Conservation (phyloP, 35 echinoderm and acorn worm genomes). For the Ophioderma brevispina region DNA sequence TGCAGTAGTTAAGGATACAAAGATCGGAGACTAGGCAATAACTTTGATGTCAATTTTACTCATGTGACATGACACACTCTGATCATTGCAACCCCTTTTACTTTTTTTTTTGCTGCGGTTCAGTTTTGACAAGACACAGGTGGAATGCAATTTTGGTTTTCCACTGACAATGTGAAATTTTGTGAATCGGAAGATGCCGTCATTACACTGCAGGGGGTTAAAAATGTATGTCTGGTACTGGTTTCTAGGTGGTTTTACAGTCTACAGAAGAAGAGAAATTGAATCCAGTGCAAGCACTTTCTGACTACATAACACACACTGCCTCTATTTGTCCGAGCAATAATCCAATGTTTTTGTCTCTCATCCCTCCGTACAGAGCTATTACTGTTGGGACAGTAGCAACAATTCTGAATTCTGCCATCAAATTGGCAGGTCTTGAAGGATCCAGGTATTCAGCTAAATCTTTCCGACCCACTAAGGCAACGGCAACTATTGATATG, state of each 20-base stretch:
- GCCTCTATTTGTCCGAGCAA: not conserved
- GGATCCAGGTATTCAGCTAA: not conserved
- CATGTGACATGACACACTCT: too few relatives aligned
- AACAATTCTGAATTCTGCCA: not conserved
- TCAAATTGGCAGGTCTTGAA: slow-evolving; percentile 9
- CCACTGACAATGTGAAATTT: not conserved
- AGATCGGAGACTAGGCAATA: too few relatives aligned
- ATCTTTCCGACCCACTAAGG: slow-evolving; percentile 29
- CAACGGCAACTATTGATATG: slow-evolving; percentile 9
- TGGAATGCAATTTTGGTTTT: too few relatives aligned
- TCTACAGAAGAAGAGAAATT: not conserved
- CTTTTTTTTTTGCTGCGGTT: too few relatives aligned
- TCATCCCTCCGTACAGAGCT: not conserved
- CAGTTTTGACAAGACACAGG: too few relatives aligned
- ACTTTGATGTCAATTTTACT: too few relatives aligned
- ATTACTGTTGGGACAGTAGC: not conserved
- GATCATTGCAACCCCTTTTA: too few relatives aligned
- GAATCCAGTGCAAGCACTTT: not conserved
- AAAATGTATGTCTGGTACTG: not conserved
- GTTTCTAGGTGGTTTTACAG: not conserved
- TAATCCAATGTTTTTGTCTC: slow-evolving; percentile 26
- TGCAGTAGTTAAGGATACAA: too few relatives aligned
- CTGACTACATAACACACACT: not conserved
- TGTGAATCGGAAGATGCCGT: not conserved
- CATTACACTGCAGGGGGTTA: not conserved